Conservation (phyloP, 2,797 vertebrate species). For the Falco biarmicus region DNA sequence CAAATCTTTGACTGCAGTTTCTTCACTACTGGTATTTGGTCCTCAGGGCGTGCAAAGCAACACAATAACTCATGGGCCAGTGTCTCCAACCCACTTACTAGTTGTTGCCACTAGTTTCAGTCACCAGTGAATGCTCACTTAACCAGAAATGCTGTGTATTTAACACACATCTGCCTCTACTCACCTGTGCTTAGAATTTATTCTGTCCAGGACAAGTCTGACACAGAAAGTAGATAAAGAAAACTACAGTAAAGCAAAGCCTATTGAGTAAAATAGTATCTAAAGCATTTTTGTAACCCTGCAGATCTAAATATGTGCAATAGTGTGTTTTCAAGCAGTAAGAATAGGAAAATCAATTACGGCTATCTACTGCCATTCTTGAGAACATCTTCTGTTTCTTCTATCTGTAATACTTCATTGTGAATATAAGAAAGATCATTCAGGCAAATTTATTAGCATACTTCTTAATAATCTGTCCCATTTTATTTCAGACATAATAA, state of each 20-base stretch:
- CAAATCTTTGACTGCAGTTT: not conserved
- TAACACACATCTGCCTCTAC: not conserved
- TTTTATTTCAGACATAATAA: not conserved
- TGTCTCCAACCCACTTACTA: not conserved
- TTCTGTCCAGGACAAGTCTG: not conserved
- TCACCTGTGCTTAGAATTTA: not conserved
- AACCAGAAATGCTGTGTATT: not conserved
- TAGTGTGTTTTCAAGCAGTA: not conserved
- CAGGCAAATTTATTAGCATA: not conserved
- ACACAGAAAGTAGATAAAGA: not conserved
- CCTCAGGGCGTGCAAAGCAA: not conserved
- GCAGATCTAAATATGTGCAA: not conserved
- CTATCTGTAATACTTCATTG: not conserved
- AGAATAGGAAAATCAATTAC: not conserved
- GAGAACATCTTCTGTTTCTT: not conserved
- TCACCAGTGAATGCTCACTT: not conserved
- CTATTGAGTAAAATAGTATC: not conserved
- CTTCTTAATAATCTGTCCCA: not conserved
- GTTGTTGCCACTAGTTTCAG: not conserved
- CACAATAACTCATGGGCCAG: not conserved
- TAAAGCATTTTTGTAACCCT: not conserved
- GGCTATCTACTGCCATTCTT: not conserved
- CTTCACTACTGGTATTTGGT: not conserved
- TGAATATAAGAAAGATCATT: not conserved
- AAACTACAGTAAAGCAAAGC: not conserved